Percentiles rank a stretch among this genome's conserved stretches.
These are phyloP conservation scores for Ormyrus nitidulus DNA, from an alignment of 2,888 invertebrate genomes.

Conservation along the genomic window DNA sequence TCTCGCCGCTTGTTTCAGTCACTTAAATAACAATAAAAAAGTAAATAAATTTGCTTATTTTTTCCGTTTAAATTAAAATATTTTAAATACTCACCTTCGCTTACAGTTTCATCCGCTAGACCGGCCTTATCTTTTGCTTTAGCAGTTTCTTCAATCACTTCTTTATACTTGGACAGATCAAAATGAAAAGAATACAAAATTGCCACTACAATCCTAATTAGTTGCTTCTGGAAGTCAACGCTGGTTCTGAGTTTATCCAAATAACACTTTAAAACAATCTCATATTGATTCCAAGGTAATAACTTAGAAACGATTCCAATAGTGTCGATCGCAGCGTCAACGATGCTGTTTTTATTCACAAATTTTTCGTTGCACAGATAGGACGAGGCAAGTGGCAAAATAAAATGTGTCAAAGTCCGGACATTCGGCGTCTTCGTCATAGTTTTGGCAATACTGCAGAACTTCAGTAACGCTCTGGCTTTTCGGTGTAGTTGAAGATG, in stretches of 20 bases:
- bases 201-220: slow-evolving; percentile 85
- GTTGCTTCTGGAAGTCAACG: slow-evolving; percentile 87
- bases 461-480: slow-evolving; percentile 87
- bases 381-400: slow-evolving; percentile 88
- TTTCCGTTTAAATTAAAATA: not conserved
- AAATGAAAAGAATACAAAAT: slow-evolving; percentile 95
- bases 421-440: slow-evolving; percentile 80
- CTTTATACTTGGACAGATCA: slow-evolving; percentile 83
- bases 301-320: slow-evolving; percentile 85
- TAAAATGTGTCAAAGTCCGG: slow-evolving; percentile 87
- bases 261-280: slow-evolving; percentile 87
- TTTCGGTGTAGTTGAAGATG: slow-evolving; percentile 92
- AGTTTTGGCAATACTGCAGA: slow-evolving; percentile 82
- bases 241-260: slow-evolving; percentile 85
- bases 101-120: not conserved
- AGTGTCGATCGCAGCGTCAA: slow-evolving; percentile 91
- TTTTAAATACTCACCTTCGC: slow-evolving; percentile 55
- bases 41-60: too few relatives aligned
- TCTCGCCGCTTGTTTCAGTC: slow-evolving; percentile 55
- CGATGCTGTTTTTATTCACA: slow-evolving; percentile 85
- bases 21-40: too few relatives aligned
- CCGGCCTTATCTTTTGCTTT: not conserved
- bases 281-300: slow-evolving; percentile 94
- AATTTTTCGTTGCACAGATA: slow-evolving; percentile 89
- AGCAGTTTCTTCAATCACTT: slow-evolving; percentile 59